A percentile compares a stretch with the other conserved stretches of the same genome.
phyloP scores from a whole-genome alignment of 2,888 invertebrate genomes.

The Trimorus sp. region DNA sequence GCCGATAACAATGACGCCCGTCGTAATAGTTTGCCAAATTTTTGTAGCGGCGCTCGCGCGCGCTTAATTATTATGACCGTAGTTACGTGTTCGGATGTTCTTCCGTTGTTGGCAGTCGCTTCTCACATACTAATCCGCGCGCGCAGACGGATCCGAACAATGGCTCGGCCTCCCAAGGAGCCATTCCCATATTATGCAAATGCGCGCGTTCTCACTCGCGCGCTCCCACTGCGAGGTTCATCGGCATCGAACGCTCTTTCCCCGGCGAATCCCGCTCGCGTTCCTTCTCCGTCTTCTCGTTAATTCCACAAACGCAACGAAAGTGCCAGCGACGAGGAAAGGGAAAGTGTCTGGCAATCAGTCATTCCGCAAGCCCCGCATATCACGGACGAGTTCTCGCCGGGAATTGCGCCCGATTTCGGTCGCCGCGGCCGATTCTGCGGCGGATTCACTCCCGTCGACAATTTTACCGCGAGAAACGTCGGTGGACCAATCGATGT shows the following conservation, averaged over 20 bases:
- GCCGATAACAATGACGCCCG: constrained; percentile 29
- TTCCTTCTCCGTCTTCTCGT: constrained; percentile 23
- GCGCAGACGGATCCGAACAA: constrained; percentile 73
- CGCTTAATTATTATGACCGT: constrained; percentile 74
- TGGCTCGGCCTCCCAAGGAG: constrained; percentile 69
- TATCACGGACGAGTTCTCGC: neutral
- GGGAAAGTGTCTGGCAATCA: constrained; percentile 51
- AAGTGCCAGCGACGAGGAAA: constrained; percentile 30
- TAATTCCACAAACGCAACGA: constrained; percentile 35
- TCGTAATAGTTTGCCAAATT: constrained; percentile 20
- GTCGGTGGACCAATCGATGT: too few relatives aligned
- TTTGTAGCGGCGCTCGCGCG: constrained; percentile 9
- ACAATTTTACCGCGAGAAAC: too few relatives aligned
- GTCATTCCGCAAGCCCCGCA: constrained; percentile 23
- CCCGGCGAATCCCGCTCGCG: constrained; percentile 4
- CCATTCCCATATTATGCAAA: constrained; percentile 76
- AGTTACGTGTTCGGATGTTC: constrained; percentile 78
- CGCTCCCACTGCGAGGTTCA: constrained; percentile 25
- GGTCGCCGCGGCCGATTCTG: too few relatives aligned
- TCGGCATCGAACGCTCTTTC: constrained; percentile 25
- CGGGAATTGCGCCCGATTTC: too few relatives aligned
- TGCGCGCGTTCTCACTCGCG: constrained; percentile 65
- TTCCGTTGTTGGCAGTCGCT: constrained; percentile 74
- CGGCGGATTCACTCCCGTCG: too few relatives aligned
- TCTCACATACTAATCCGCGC: constrained; percentile 75